Conservation (phyloP, 1,140 invertebrate genomes). For the Adoxophyes honmai region DNA sequence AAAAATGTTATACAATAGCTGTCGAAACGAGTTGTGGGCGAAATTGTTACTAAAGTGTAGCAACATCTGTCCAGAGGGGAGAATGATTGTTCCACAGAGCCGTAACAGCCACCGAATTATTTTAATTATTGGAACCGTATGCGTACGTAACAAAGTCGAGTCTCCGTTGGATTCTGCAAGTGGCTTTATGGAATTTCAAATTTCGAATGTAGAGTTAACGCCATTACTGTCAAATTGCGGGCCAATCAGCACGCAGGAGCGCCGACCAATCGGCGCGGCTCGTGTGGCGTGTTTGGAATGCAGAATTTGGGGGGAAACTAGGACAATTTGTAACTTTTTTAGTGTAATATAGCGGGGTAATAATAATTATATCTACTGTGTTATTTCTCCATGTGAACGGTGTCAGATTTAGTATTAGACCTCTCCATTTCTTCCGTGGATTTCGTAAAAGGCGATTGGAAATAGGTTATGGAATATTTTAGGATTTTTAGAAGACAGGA, state of each 20-base stretch:
- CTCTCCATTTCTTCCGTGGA: no score
- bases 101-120: neutral
- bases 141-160: neutral
- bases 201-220: slow-evolving; percentile 49
- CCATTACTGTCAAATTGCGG: slow-evolving; percentile 73
- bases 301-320: slow-evolving; percentile 65
- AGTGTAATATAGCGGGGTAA: slow-evolving; percentile 21
- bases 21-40: slow-evolving; percentile 62
- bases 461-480: no score
- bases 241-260: slow-evolving; percentile 59
- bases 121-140: neutral
- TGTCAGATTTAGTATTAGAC: no score
- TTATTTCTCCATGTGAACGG: no score
- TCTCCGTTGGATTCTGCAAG: neutral
- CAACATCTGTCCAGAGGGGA: slow-evolving; percentile 71
- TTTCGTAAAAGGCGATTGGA: no score
- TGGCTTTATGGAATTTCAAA: slow-evolving; percentile 13
- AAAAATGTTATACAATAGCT: slow-evolving; percentile 68
- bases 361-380: no score
- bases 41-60: slow-evolving; percentile 73
- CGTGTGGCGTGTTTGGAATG: slow-evolving; percentile 57
- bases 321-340: slow-evolving; percentile 63
- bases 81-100: slow-evolving; percentile 10
- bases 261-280: slow-evolving; percentile 52
- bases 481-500: no score